Evolutionary conservation across 2,797 vertebrate species (phyloP).

Genomic region (Dicrostonyx torquatus): DNA sequence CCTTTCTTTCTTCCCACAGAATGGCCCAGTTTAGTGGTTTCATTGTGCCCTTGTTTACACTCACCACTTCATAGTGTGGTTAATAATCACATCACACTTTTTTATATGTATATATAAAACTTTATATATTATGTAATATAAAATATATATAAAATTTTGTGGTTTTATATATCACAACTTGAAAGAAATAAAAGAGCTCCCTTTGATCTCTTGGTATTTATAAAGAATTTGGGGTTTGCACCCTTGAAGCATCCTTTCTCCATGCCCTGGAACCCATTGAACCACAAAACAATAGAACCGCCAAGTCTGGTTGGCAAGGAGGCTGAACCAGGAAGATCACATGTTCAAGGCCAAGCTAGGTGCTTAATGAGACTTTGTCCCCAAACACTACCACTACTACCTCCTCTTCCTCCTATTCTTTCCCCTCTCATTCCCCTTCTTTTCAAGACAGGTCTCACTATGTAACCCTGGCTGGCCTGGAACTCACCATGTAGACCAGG

Average conservation of each 20-base stretch:
- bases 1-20: neutral
- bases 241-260: neutral
- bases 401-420: neutral
- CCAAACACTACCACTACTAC: neutral
- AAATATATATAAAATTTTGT: neutral
- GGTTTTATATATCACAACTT: neutral
- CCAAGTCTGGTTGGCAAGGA: neutral
- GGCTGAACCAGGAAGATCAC: neutral
- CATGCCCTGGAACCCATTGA: neutral
- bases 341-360: neutral
- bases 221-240: neutral
- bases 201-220: neutral
- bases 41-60: neutral
- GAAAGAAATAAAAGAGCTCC: conserved; percentile 8
- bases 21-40: too few relatives aligned
- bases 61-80: neutral
- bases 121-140: neutral
- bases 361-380: neutral
- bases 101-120: neutral
- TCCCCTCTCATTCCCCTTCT: neutral
- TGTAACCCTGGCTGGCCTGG: neutral
- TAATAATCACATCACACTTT: neutral
- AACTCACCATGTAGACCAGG: neutral
- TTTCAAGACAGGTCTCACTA: neutral
- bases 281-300: neutral